Conservation (phyloP, 2,113 vertebrate species). For the Apaloderma vittatum region DNA sequence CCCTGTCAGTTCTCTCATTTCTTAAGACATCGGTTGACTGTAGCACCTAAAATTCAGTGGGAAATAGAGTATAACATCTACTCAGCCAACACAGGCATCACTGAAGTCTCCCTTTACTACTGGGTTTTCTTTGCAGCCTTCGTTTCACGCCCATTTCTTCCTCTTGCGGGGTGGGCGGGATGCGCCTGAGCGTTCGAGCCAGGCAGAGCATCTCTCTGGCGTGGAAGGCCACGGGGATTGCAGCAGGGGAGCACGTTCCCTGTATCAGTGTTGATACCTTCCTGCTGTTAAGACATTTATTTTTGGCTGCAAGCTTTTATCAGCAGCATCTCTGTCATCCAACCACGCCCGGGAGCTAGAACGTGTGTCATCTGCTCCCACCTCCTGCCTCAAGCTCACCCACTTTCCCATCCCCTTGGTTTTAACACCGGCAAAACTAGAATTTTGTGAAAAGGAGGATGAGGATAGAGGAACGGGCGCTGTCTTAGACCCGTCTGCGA, state of each 20-base stretch:
- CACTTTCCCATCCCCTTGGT: not conserved
- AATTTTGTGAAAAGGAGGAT: not conserved
- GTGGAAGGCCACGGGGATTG: rapidly evolving
- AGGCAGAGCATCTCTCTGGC: not conserved
- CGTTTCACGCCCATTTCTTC: not conserved
- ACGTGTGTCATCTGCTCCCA: not conserved
- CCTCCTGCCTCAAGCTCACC: not conserved
- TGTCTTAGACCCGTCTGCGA: not conserved
- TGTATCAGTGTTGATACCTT: too few relatives aligned
- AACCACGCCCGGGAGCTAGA: not conserved
- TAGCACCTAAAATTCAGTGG: not conserved
- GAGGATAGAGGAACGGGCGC: not conserved
- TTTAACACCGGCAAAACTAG: not conserved
- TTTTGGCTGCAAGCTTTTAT: not conserved
- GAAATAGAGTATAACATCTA: not conserved
- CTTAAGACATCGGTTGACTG: not conserved
- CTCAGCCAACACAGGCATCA: not conserved
- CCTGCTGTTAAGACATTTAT: not conserved
- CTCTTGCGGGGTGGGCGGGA: too few relatives aligned
- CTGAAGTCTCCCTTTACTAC: not conserved
- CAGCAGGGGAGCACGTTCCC: not conserved
- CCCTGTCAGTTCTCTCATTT: not conserved
- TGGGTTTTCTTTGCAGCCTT: not conserved
- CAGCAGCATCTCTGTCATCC: not conserved
- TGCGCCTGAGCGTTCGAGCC: too few relatives aligned